phyloP scores from a whole-genome alignment of 2,797 vertebrate species.

The Myiothlypis coronata region DNA sequence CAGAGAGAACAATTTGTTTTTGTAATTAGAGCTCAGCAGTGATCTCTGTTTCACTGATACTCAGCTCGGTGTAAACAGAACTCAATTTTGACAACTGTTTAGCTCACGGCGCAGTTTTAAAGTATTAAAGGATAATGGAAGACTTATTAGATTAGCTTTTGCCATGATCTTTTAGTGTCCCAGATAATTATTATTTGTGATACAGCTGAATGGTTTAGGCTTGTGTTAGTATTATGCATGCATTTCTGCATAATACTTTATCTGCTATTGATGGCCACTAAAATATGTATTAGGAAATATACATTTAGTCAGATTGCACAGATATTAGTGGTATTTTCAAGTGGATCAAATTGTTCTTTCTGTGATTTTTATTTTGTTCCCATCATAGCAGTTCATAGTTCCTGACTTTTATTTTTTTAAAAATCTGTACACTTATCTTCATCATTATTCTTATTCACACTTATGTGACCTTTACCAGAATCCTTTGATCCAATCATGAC shows the following conservation, averaged over 20 bases:
- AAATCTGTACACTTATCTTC: not conserved
- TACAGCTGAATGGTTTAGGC: conserved; percentile 55
- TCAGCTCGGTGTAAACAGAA: conserved; percentile 65
- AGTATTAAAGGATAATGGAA: conserved; percentile 76
- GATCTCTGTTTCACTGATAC: conserved; percentile 58
- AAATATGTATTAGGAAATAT: conserved; percentile 37
- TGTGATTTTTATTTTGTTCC: not conserved
- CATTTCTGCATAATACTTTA: conserved; percentile 35
- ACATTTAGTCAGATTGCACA: conserved; percentile 5
- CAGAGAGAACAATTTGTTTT: conserved; percentile 62
- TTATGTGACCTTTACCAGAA: not conserved
- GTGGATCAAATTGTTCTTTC: not conserved
- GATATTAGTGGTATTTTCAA: not conserved
- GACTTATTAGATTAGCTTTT: conserved; percentile 80
- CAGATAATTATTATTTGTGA: conserved; percentile 71
- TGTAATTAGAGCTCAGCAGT: conserved; percentile 61
- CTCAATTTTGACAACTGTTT: conserved; percentile 73
- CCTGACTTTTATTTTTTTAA: not conserved
- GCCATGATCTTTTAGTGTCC: conserved; percentile 73
- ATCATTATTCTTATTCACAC: conserved; percentile 4
- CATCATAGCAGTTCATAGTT: not conserved
- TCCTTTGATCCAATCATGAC: conserved; percentile 1
- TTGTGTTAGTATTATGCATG: conserved; percentile 38
- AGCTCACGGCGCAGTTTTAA: conserved; percentile 73
- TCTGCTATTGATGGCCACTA: conserved; percentile 36